These are phyloP conservation scores for Chaetorhynchus papuensis DNA, from an alignment of 2,113 vertebrate genomes.

Conservation along the genomic window DNA sequence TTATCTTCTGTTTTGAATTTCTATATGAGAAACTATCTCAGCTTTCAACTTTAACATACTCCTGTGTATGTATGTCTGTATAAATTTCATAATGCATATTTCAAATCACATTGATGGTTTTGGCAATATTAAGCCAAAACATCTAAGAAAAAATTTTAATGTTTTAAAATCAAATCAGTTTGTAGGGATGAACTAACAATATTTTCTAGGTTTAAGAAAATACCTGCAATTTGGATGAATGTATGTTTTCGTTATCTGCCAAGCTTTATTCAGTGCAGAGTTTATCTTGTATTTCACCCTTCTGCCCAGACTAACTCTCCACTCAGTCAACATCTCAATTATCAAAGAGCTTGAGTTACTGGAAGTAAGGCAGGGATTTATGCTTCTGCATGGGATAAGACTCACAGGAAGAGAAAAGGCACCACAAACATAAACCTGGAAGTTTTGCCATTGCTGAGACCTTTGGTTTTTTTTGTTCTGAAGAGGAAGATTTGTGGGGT, in stretches of 20 bases:
- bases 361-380: not conserved
- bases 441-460: not conserved
- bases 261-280: not conserved
- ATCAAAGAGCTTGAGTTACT: not conserved
- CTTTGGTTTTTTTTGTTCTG: not conserved
- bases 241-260: not conserved
- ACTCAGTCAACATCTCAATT: not conserved
- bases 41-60: not conserved
- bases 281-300: not conserved
- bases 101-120: not conserved
- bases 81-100: not conserved
- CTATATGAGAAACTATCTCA: not conserved
- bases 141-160: not conserved
- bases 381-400: not conserved
- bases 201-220: not conserved
- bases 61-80: not conserved
- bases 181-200: not conserved
- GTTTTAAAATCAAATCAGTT: not conserved
- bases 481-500: not conserved
- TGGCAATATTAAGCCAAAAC: not conserved
- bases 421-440: not conserved
- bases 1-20: not conserved
- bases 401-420: not conserved
- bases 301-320: not conserved
- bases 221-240: not conserved